A percentile compares a stretch with the other conserved stretches of the same genome.
These are phyloP conservation scores for Acleris literana DNA, from an alignment of 2,888 invertebrate genomes.

Conservation along the genomic window DNA sequence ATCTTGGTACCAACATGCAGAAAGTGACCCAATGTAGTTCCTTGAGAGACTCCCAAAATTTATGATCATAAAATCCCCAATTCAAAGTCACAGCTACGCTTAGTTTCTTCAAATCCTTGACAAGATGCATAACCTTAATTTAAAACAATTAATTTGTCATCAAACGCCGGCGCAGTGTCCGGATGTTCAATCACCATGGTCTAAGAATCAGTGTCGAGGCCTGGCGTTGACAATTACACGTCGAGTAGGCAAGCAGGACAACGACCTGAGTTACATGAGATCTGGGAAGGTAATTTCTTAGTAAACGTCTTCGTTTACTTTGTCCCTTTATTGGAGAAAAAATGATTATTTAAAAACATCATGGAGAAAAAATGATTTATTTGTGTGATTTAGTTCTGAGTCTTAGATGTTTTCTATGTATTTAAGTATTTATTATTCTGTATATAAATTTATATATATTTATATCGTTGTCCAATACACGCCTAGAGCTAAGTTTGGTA, in stretches of 20 bases:
- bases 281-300: background rate
- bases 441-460: no score
- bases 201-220: slow-evolving; percentile 33
- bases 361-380: no score
- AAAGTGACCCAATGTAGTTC: background rate
- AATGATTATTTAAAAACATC: no score
- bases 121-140: slow-evolving; percentile 18
- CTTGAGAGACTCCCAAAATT: background rate
- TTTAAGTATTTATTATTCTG: no score
- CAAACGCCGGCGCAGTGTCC: slow-evolving; percentile 13
- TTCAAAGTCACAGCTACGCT: background rate
- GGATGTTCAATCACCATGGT: slow-evolving; percentile 31
- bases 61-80: background rate
- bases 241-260: slow-evolving; percentile 26
- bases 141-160: slow-evolving; percentile 33
- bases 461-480: no score
- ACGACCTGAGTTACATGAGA: slow-evolving; percentile 25
- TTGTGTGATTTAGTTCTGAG: no score
- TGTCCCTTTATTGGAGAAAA: no score
- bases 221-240: slow-evolving; percentile 34
- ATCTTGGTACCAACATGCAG: no score
- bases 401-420: no score
- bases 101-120: slow-evolving; percentile 17
- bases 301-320: no score
- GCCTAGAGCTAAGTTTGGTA: no score